A percentile compares a stretch with the other conserved stretches of the same genome.
These are phyloP conservation scores for human DNA, from an alignment of 2,113 vertebrate species.

Conservation along the genomic window DNA sequence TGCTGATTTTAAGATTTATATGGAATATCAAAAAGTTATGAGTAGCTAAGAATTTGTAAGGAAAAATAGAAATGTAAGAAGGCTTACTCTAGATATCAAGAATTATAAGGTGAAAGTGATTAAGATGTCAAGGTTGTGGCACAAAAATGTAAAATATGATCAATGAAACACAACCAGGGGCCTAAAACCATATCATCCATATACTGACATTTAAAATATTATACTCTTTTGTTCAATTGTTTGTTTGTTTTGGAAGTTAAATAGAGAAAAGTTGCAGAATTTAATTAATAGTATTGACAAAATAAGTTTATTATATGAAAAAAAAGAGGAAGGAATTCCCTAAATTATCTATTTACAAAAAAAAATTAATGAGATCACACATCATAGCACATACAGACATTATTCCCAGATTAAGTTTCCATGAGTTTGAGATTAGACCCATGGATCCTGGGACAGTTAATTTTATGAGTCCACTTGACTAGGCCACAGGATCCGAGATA, in stretches of 20 bases:
- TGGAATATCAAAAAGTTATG: not conserved
- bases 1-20: not conserved
- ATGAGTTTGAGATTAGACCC: not conserved
- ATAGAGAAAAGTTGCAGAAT: not conserved
- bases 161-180: not conserved
- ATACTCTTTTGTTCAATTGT: not conserved
- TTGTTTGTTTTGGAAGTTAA: not conserved
- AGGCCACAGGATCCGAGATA: not conserved
- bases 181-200: not conserved
- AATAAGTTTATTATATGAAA: not conserved
- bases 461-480: not conserved
- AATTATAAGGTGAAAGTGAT: not conserved
- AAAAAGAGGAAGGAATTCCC: not conserved
- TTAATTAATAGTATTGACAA: not conserved
- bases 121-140: not conserved
- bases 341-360: not conserved
- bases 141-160: not conserved
- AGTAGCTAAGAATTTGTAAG: not conserved
- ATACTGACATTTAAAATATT: not conserved
- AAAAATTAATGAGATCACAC: not conserved
- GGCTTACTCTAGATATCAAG: not conserved
- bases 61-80: not conserved
- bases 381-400: not conserved
- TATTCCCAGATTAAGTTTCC: not conserved
- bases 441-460: not conserved